Conservation (phyloP, 2,888 invertebrate genomes). For the Willowsia nigromaculata region DNA sequence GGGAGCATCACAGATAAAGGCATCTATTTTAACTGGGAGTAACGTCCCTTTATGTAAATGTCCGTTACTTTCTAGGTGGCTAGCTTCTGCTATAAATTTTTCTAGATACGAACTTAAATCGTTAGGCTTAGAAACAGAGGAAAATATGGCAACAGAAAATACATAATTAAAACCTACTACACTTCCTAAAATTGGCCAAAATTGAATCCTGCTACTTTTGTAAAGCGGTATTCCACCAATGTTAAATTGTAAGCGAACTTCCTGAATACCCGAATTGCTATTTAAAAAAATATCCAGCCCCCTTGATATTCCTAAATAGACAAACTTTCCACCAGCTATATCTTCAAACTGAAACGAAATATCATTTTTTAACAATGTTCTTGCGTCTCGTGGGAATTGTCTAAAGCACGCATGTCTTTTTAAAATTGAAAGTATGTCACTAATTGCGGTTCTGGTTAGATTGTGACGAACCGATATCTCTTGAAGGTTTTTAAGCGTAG, state of each 20-base stretch:
- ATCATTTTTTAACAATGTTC: background rate
- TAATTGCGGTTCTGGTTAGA: background rate
- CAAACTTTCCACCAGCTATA: background rate
- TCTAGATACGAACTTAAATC: background rate
- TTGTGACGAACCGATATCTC: background rate
- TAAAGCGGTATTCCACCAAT: background rate
- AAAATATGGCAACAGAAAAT: background rate
- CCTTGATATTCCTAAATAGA: background rate
- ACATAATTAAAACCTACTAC: background rate
- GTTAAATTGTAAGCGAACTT: background rate
- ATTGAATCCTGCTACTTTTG: background rate
- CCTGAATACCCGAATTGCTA: background rate
- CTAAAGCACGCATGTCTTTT: background rate
- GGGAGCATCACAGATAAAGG: conserved; percentile 45
- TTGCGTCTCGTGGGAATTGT: background rate
- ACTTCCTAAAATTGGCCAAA: background rate
- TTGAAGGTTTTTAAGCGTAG: background rate
- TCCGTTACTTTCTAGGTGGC: background rate
- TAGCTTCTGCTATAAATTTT: background rate
- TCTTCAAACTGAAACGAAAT: too few relatives aligned
- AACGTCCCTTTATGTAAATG: too few relatives aligned
- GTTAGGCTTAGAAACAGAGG: background rate
- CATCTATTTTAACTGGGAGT: background rate
- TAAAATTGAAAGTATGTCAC: background rate
- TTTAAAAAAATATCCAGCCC: background rate